A percentile compares a stretch with the other conserved stretches of the same genome.
Evolutionary conservation across 2,797 vertebrate species (phyloP).

Genomic region (Carapus acus): DNA sequence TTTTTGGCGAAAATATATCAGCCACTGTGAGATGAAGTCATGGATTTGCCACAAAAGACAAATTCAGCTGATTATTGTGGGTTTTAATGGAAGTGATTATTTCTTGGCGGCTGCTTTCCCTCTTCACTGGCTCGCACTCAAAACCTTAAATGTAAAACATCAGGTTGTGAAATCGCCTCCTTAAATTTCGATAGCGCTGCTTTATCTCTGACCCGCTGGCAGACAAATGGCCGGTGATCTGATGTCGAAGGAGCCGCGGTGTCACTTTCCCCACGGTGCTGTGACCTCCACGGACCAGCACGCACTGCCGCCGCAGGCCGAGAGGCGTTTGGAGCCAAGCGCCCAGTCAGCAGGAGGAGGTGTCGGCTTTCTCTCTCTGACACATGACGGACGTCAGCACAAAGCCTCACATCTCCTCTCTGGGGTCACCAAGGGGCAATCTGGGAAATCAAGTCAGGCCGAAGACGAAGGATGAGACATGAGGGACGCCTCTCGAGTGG

Average conservation of each 20-base stretch:
- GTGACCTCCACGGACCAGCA: constrained; percentile 19
- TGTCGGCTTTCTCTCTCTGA: constrained; percentile 8
- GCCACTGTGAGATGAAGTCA: too few species aligned
- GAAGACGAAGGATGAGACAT: constrained; percentile 12
- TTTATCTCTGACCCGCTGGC: constrained; percentile 37
- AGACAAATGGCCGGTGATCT: constrained; percentile 24
- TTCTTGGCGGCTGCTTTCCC: too few species aligned
- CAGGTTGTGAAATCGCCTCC: constrained; percentile 12
- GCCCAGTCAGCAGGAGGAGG: background rate
- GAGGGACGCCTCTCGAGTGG: too few species aligned
- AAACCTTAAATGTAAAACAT: constrained; percentile 41
- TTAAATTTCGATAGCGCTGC: constrained; percentile 10
- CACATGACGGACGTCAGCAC: constrained; percentile 9
- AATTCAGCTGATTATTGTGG: too few species aligned
- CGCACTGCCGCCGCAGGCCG: constrained; percentile 2
- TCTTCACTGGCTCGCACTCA: too few species aligned
- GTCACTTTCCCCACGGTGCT: background rate
- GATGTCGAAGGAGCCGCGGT: constrained; percentile 2
- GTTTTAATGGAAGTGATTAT: too few species aligned
- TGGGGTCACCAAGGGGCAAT: constrained; percentile 38
- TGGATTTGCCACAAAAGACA: too few species aligned
- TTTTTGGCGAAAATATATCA: too few species aligned
- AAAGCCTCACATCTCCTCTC: constrained; percentile 10
- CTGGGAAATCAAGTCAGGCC: constrained; percentile 28
- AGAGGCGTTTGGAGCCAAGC: background rate